Base-by-base conservation (phyloP, 2,797 vertebrate species). In the Hirundo rustica region DNA sequence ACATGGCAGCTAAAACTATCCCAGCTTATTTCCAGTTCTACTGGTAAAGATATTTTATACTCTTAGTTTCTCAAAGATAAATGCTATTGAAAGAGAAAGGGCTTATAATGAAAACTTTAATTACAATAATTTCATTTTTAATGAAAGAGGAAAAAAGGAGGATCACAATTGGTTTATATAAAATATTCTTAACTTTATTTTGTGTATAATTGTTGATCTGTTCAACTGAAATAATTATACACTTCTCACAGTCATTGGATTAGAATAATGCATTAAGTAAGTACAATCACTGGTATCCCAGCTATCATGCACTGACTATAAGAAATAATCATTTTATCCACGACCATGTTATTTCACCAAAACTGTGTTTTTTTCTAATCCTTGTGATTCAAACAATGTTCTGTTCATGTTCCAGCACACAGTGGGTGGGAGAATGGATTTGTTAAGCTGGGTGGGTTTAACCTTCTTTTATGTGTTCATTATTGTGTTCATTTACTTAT, bases 401-500 rank as follows among this genome's bases (percentile, higher is more conserved):
- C 81, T 95, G 80, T 95, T 95, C 75, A 2, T 93, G 70, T 98
- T 97, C 96, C 87, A 96, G 76, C 57, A 70, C 95, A 95, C 95
- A 97, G 96, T 7, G 13, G 89, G 92, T 85, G 75, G 92, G 84
- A 96, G 58, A 97, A 94, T 93, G 73, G 80, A 95, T 97, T 97
- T 32, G 58, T 97, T 97, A 96, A 97, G 81, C 94, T 96, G 93
- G 44, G 57, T 93, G 66, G 44, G 55, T 94, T 97, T 97, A 96
- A 86, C 88, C 76, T 97, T 92, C 74, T 96, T 97, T 97, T 96
- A 96, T 96, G 66, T 87, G 82, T 94, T 97, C 67, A 25, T 96
- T 97, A 96, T 97, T 95, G 92, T 95, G 78, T 97, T 97, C 92
- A 92, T 96, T 97, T 97, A 91, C 94, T 96, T 96, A 92, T 80